Base-by-base conservation (phyloP, 1,140 invertebrate species). In the Trachelipus rathkii region DNA sequence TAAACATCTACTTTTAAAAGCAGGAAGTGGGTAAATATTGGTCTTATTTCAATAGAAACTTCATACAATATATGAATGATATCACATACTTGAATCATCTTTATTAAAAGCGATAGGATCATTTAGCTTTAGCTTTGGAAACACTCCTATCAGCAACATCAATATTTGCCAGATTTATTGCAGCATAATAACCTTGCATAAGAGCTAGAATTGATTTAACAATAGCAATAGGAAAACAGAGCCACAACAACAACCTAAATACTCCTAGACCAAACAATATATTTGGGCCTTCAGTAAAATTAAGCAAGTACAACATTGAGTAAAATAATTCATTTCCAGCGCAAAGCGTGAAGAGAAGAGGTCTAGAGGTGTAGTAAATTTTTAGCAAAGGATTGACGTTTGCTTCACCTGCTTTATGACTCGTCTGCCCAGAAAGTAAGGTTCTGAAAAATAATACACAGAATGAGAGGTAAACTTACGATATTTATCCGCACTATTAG, bases 291-390 rank as follows among this genome's bases (percentile, higher is more conserved):
- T 91, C 88, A 76, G 92, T 93, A 86, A 98, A 99, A 86, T 98
- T 86, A 78, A 94, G 85, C 0, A 98, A 86, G 86, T 99, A 99
- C 23, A 98, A 85, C 82, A 92, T 89, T 72, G 93, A 91, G 87
- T 96, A 99, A 85, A 98, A 99, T 3, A 94, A 88, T 86, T 99
- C 96, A 87, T 99, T 98, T 44, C 93, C 95, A 82, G 92, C 91
- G 87, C 96, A 99, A 95, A 98, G 97, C 33, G 89, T 88, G 84
- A 98, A 98, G 2, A 99, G 85, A 15, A 98, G 91, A 72, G 88
- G 89, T 84, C 92, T 91, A 82, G 95, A 95, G 9, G 93, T 94
- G 83, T 99, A 99, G 84, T 99, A 99, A 72, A 96, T 83, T 78
- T 89, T 88, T 89, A 99, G 93, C 66, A 99, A 89, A 15, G 92